Base-by-base conservation (phyloP, 2,888 invertebrate species). In the Metalampra italica region DNA sequence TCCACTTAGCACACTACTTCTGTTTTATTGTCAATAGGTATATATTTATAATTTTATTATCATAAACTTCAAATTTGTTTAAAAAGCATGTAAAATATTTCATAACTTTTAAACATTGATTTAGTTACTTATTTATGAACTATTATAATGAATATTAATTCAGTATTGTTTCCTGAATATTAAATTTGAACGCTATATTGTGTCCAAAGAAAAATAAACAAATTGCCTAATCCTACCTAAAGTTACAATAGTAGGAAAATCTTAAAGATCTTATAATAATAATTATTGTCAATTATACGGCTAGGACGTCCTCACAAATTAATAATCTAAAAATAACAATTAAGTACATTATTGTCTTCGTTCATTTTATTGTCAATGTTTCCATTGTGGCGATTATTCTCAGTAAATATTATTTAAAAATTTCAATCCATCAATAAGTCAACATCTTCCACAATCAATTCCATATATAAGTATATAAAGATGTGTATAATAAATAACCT, bases 221-320 rank as follows among this genome's bases (percentile, higher is more conserved):
- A 41, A 44, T 32, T 38, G 9, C 41, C 41, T 47, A 45, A 44
- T 13, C n/a, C n/a, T n/a, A 22, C 22, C 47, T 45, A 51, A 9
- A 37, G 41, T 46, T 45, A 53, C 44, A 47, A 47, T 53, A 51
- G 49, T 52, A 49, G 49, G 47, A 53, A 53, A 50, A 47, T 34
- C 14, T 47, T 39, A 44, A 47, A 45, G 42, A 42, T 45, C 44
- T 38, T 52, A 49, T 42, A 52, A 55, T 48, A 56, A 50, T 55
- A 3, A 59, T 69, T 75, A 74, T 78, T 75, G 74, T 78, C 74
- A 64, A 71, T 63, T 65, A 71, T 67, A 65, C 61, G 57, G 62
- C 62, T 66, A 67, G 64, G 64, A 59, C 57, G 56, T 60, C 54
- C 41, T 40, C 49, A 51, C 44, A 51, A 59, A 49, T 47, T 50